phyloP scores from a whole-genome alignment of 1,140 invertebrate species.

The Ganaspis sp. region DNA sequence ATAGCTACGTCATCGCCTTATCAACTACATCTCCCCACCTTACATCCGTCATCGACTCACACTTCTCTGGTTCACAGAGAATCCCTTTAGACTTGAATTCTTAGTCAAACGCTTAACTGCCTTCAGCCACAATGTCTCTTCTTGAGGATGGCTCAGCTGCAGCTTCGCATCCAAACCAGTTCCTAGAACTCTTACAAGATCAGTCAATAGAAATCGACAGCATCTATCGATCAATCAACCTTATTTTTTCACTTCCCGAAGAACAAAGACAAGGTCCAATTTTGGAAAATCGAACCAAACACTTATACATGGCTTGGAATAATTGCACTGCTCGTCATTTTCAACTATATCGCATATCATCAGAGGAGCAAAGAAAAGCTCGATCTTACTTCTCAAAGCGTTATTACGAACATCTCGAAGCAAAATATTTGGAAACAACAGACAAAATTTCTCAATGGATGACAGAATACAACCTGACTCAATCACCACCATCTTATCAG shows the following conservation, averaged over 20 bases:
- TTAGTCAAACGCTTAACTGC: too few species aligned
- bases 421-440: background rate
- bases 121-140: too few species aligned
- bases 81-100: too few species aligned
- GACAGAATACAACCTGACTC: background rate
- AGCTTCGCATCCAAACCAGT: too few species aligned
- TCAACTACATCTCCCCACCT: background rate
- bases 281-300: background rate
- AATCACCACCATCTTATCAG: background rate
- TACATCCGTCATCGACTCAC: background rate
- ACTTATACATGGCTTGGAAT: background rate
- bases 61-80: background rate
- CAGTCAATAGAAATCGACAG: background rate
- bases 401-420: background rate
- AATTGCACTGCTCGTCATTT: background rate
- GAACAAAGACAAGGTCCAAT: background rate
- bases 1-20: background rate
- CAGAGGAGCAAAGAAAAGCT: background rate
- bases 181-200: too few species aligned
- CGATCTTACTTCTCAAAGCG: background rate
- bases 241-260: background rate
- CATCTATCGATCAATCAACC: background rate
- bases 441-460: background rate
- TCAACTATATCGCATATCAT: background rate
- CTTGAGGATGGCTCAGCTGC: background rate